phyloP scores from a whole-genome alignment of 2,888 invertebrate genomes.

The Mantis religiosa region DNA sequence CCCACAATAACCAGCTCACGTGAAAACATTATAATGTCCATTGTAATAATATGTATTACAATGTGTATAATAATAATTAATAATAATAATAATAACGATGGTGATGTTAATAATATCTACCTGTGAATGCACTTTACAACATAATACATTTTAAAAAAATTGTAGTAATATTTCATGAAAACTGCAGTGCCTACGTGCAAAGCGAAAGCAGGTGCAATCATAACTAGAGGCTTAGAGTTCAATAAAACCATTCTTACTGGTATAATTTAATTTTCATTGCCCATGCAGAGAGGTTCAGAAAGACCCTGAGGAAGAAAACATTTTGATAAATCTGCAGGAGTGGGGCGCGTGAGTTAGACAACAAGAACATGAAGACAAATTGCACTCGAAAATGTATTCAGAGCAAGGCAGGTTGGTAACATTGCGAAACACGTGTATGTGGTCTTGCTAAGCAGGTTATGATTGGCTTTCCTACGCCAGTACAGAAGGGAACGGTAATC shows the following conservation, averaged over 20 bases:
- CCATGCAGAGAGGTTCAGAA: background rate
- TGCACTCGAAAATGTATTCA: background rate
- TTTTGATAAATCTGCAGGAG: background rate
- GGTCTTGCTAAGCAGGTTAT: background rate
- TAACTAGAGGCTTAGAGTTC: too few relatives aligned
- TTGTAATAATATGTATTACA: too few relatives aligned
- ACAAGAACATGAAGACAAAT: background rate
- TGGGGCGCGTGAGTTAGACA: background rate
- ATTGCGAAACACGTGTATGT: background rate
- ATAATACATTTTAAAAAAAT: too few relatives aligned
- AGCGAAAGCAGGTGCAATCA: too few relatives aligned
- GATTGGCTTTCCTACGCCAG: background rate
- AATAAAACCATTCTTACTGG: background rate
- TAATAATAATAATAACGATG: too few relatives aligned
- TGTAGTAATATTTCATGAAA: too few relatives aligned
- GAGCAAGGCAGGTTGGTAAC: background rate
- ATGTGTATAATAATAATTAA: too few relatives aligned
- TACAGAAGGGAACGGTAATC: background rate
- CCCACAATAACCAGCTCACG: too few relatives aligned
- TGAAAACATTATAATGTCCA: too few relatives aligned
- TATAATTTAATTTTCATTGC: background rate
- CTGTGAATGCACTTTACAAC: too few relatives aligned
- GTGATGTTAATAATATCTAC: too few relatives aligned
- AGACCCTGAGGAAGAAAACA: background rate
- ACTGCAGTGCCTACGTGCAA: too few relatives aligned